A percentile compares a stretch with the other conserved stretches of the same genome.
Conservation (phyloP, 2,888 invertebrate genomes). For the Leucophenga montana region DNA sequence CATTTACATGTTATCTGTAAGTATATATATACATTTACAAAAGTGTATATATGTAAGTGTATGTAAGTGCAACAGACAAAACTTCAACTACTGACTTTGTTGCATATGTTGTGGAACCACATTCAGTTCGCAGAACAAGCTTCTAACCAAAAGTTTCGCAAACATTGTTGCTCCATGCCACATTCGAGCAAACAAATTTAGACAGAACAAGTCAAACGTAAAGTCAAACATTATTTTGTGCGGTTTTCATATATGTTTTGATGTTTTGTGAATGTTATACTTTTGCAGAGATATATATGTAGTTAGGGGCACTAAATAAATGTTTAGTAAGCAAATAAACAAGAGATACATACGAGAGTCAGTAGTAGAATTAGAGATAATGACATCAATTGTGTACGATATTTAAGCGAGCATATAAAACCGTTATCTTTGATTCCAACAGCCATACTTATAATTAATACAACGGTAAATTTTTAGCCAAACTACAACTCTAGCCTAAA, state of each 20-base stretch:
- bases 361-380: no score
- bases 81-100: constrained; percentile 49
- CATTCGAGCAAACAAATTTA: constrained; percentile 13
- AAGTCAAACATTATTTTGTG: constrained; percentile 26
- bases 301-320: background rate
- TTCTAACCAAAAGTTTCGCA: constrained; percentile 5
- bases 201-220: constrained; percentile 11
- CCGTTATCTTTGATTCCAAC: no score
- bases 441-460: no score
- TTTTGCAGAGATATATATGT: background rate
- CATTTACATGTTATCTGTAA: constrained; percentile 54
- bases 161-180: constrained; percentile 21
- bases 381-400: no score
- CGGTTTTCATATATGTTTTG: constrained; percentile 22
- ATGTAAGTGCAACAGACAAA: no score
- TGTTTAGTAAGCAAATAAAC: background rate
- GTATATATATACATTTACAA: no score
- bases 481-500: no score
- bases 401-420: no score
- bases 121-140: background rate
- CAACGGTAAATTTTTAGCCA: no score
- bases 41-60: no score
- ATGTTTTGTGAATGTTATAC: background rate
- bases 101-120: background rate
- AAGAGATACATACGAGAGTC: background rate